Evolutionary conservation across 2,888 invertebrate genomes (phyloP), one percentile per base, ranked within the genome.

Genomic region (Cyrtodaria siliqua): DNA sequence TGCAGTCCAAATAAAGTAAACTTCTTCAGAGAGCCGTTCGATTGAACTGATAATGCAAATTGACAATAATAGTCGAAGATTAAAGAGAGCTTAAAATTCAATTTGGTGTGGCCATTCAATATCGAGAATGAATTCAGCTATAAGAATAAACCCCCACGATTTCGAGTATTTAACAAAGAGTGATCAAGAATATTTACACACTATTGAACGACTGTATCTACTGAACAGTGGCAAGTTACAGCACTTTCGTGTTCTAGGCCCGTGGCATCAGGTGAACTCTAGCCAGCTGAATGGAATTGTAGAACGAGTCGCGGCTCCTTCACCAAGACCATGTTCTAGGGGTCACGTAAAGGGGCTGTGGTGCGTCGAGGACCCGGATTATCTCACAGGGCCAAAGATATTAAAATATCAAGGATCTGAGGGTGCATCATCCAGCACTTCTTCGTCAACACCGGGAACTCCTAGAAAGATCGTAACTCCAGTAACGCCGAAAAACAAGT

Each of bases 241-340:
- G 55, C 79, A 83, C 53, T 87, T 85, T 55, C 83, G 82, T 55
- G 56, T 74, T 38, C 64, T 87, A 20, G 84, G 87, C 8, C 85
- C 87, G 2, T 87, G 87, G 87, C 84, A 87, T 53, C 77, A 66
- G 50, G 85, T 86, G 1, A 82, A 79, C 9, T 63, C 79, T 8
- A 69, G 69, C 27, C 79, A 83, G 29, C 57, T 85, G 57, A 73
- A 79, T 24, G 66, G 76, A 20, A 82, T 84, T 3, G 79, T 80
- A 0, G 71, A 82, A 26, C 66, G 87, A 9, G 67, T 87, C 12
- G 78, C 87, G 8, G 64, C 79, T 23, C 85, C 85, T 6, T 62
- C 59, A 9, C 73, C 76, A 0, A 56, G 87, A 24, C 83, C 85
- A 18, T 82, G 83, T 47, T 83, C 83, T 38, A 74, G 80, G 53